Base-by-base conservation (phyloP, 2,888 invertebrate genomes). In the Andrena bicolor region DNA sequence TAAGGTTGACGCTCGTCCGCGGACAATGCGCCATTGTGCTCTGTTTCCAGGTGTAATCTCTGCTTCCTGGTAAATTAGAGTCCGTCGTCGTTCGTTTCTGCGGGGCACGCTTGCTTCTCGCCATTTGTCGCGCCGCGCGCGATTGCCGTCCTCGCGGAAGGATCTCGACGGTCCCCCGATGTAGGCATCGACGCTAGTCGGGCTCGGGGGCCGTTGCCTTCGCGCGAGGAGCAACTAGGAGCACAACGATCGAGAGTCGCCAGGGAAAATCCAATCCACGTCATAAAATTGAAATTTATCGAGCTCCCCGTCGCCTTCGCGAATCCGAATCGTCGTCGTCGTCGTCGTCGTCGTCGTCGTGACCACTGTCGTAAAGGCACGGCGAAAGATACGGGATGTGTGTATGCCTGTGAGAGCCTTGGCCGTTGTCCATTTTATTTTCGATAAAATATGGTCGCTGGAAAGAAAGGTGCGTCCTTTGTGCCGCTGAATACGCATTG, bases 11-110 rank as follows among this genome's bases (percentile, higher is more conserved):
- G 86, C 87, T 89, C 86, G 90, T 75, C 60, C 80, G 74, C 81
- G 88, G 88, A 91, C 91, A 91, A 91, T 91, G 87, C 85, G 51
- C 88, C 85, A 91, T 91, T 91, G 91, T 92, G 79, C 85, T 82
- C 84, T 81, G 85, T 86, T 91, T 90, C 90, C 90, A 91, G 88
- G 89, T 90, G 89, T 87, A 86, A 83, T 83, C 84, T 84, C 48
- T 80, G 81, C 85, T 90, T 90, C 86, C 90, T 85, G 87, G 80
- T 84, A 79, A 89, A 90, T 90, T 88, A 88, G 90, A 90, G 88
- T 85, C 86, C 64, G 58, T 68, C 85, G 41, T 72, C 32, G 66
- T 26, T 26, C 41, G 48, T 66, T 28, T 48, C 74, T 23, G 28
- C 23, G 49, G 48, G 10, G 28, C 20, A 5, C 35, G 69, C 20